Evolutionary conservation across 2,888 invertebrate genomes (phyloP).

Genomic region (Leuctra nigra): DNA sequence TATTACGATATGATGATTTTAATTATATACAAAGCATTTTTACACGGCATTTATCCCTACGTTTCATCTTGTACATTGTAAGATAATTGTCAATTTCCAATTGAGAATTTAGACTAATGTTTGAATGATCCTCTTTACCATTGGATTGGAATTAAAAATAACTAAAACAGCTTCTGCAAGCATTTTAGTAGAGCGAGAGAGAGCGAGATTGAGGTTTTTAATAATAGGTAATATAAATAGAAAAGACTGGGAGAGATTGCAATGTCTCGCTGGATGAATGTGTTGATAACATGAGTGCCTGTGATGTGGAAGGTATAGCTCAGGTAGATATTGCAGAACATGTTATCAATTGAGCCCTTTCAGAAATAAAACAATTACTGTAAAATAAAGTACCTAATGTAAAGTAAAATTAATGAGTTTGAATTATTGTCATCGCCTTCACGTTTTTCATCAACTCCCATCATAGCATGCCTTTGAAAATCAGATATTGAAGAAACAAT

Average conservation of each 20-base stretch:
- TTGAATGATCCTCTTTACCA: conserved; percentile 2
- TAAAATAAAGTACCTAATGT: not conserved
- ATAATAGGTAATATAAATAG: not conserved
- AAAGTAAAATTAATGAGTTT: not conserved
- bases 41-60: conserved; percentile 11
- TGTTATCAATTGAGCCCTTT: not conserved
- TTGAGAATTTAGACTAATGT: not conserved
- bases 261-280: conserved; percentile 3
- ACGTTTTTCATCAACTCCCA: too few species aligned
- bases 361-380: too few species aligned
- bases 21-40: conserved; percentile 15
- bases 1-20: too few species aligned
- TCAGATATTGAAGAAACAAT: too few species aligned
- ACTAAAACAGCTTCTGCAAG: not conserved
- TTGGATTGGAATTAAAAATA: too few species aligned
- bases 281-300: conserved; percentile 6
- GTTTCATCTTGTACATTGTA: not conserved
- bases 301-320: conserved; percentile 16
- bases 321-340: conserved; percentile 6
- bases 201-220: too few species aligned
- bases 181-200: too few species aligned
- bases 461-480: too few species aligned
- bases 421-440: too few species aligned
- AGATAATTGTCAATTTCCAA: not conserved
- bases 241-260: not conserved